Conservation (phyloP, 2,888 invertebrate species). For the Dastarcus helophoroides region DNA sequence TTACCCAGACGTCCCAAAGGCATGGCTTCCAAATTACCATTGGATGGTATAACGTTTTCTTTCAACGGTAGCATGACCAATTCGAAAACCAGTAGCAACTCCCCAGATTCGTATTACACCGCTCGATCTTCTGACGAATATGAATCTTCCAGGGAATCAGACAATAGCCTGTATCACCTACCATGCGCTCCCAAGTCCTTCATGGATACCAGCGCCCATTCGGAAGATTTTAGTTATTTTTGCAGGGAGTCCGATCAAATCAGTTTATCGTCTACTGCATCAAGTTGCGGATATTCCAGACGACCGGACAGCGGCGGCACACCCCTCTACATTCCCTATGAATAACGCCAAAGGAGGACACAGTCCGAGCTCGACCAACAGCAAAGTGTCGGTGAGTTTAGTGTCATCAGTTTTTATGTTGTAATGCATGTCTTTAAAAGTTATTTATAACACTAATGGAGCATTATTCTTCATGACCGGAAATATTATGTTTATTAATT, state of each 20-base stretch:
- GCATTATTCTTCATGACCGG: too few species aligned
- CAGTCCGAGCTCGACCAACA: constrained; percentile 45
- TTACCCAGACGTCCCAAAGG: constrained; percentile 24
- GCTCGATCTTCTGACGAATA: constrained; percentile 18
- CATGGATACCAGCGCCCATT: constrained; percentile 45
- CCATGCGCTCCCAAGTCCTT: constrained; percentile 44
- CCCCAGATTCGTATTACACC: constrained; percentile 28
- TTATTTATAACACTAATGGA: too few species aligned
- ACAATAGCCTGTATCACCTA: constrained; percentile 46
- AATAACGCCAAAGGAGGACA: constrained; percentile 40
- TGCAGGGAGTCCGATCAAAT: constrained; percentile 48
- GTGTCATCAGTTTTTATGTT: neutral
- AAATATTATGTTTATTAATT: too few species aligned
- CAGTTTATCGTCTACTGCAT: constrained; percentile 48
- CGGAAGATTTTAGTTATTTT: constrained; percentile 42
- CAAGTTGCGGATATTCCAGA: constrained; percentile 44
- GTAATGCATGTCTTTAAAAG: too few species aligned
- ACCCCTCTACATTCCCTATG: constrained; percentile 44
- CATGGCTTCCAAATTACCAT: constrained; percentile 26
- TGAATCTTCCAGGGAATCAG: constrained; percentile 40
- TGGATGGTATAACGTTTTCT: constrained; percentile 34
- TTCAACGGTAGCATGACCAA: constrained; percentile 31
- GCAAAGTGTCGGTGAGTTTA: constrained; percentile 49
- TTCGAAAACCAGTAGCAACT: constrained; percentile 23
- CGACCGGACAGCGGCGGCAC: constrained; percentile 38